Percentiles rank a stretch among this genome's conserved stretches.
Evolutionary conservation across 2,797 vertebrate species (phyloP).

Genomic region (Caiman crocodilus): DNA sequence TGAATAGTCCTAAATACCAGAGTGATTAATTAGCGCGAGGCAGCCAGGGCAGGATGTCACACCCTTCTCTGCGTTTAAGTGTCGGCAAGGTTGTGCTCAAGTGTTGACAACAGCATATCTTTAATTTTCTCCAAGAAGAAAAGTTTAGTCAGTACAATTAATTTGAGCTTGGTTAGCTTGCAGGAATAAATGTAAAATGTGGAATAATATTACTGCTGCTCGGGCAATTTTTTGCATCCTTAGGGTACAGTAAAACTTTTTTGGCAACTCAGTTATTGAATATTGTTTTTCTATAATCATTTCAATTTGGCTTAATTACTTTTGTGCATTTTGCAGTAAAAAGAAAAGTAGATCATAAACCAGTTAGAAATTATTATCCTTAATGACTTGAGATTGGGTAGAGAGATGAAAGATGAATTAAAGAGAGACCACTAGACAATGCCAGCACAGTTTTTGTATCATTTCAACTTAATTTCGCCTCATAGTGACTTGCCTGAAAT

Average conservation of each 20-base stretch:
- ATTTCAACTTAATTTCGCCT: slow-evolving; percentile 29
- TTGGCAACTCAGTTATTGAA: slow-evolving; percentile 73
- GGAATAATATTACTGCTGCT: slow-evolving; percentile 78
- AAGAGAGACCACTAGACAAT: slow-evolving; percentile 19
- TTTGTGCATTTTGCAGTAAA: slow-evolving; percentile 72
- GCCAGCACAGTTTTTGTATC: slow-evolving; percentile 31
- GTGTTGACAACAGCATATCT: slow-evolving; percentile 89
- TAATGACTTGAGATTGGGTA: slow-evolving; percentile 10
- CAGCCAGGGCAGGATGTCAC: slow-evolving; percentile 94
- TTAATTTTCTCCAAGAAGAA: slow-evolving; percentile 86
- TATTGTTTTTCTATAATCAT: slow-evolving; percentile 75
- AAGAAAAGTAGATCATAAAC: slow-evolving; percentile 67
- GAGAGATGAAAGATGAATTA: slow-evolving; percentile 51
- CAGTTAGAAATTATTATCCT: slow-evolving; percentile 69
- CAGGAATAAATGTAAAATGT: slow-evolving; percentile 77
- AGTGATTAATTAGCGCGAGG: slow-evolving; percentile 95
- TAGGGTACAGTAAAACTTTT: slow-evolving; percentile 77
- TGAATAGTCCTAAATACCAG: slow-evolving; percentile 93
- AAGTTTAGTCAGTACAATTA: slow-evolving; percentile 87
- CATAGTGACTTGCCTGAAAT: slow-evolving; percentile 5
- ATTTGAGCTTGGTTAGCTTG: slow-evolving; percentile 83
- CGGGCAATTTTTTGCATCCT: slow-evolving; percentile 73
- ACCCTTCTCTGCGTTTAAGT: slow-evolving; percentile 89
- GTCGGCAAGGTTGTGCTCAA: slow-evolving; percentile 87
- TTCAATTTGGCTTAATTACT: slow-evolving; percentile 78